Conservation (phyloP, 2,797 vertebrate genomes). For the Spinus olivaceus region DNA sequence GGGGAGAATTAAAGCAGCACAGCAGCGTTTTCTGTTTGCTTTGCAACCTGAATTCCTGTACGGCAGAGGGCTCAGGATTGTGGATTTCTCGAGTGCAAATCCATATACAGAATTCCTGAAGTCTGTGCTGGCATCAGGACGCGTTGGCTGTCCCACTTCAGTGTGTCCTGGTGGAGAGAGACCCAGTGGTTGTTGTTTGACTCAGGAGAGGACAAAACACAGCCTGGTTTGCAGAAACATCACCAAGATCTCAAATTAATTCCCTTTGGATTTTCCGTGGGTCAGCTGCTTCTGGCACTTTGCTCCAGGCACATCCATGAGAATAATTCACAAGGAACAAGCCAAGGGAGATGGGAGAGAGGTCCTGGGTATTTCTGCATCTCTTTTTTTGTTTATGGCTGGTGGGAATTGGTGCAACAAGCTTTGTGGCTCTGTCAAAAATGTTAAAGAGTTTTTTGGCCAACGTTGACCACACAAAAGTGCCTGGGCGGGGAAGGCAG, state of each 20-base stretch:
- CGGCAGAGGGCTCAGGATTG: not conserved
- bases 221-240: not conserved
- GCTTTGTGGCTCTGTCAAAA: not conserved
- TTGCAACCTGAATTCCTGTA: not conserved
- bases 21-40: not conserved
- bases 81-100: not conserved
- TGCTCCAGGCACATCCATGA: not conserved
- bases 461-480: fast-evolving
- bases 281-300: not conserved
- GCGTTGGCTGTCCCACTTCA: not conserved
- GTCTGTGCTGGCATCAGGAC: not conserved
- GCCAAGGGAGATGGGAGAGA: not conserved
- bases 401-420: not conserved
- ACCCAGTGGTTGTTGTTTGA: not conserved
- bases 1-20: not conserved
- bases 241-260: not conserved
- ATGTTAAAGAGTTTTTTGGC: not conserved
- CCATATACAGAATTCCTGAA: not conserved
- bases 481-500: fast-evolving
- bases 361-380: not conserved
- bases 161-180: not conserved
- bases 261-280: not conserved
- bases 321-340: not conserved
- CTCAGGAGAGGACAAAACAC: not conserved
- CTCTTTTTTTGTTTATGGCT: not conserved